Evolutionary conservation across 2,888 invertebrate genomes (phyloP).

Genomic region (Caenorhabditis japonica): DNA sequence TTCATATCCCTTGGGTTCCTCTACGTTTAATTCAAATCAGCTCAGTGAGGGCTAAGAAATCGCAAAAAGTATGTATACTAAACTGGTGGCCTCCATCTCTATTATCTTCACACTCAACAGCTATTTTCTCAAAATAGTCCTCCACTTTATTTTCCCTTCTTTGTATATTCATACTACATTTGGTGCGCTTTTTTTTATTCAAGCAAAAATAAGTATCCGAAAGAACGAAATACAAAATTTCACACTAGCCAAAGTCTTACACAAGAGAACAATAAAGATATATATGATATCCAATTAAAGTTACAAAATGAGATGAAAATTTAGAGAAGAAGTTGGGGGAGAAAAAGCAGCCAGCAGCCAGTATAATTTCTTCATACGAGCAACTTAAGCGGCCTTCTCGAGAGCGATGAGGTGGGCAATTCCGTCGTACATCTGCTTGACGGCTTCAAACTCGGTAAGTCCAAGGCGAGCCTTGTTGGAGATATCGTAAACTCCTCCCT

Average conservation of each 20-base stretch:
- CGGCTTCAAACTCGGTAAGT: constrained; percentile 83
- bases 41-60: no score
- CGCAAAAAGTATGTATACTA: no score
- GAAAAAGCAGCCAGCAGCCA: constrained; percentile 36
- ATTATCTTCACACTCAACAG: constrained; percentile 22
- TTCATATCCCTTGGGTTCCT: no score
- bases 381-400: constrained; percentile 72
- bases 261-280: constrained; percentile 6
- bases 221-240: constrained; percentile 37
- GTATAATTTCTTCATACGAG: no score
- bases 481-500: constrained; percentile 89
- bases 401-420: constrained; percentile 80
- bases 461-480: constrained; percentile 88
- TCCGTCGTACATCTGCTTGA: constrained; percentile 86
- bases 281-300: constrained; percentile 25
- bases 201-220: constrained; percentile 45
- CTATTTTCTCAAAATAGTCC: not conserved
- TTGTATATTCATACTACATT: not conserved
- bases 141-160: not conserved
- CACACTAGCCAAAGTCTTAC: constrained; percentile 45
- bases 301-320: constrained; percentile 47
- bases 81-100: constrained; percentile 13
- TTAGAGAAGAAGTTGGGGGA: constrained; percentile 37
- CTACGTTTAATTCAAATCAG: no score
- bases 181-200: constrained; percentile 43